Conservation (phyloP, 1,140 invertebrate genomes). For the Philopotamus ludificatus region DNA sequence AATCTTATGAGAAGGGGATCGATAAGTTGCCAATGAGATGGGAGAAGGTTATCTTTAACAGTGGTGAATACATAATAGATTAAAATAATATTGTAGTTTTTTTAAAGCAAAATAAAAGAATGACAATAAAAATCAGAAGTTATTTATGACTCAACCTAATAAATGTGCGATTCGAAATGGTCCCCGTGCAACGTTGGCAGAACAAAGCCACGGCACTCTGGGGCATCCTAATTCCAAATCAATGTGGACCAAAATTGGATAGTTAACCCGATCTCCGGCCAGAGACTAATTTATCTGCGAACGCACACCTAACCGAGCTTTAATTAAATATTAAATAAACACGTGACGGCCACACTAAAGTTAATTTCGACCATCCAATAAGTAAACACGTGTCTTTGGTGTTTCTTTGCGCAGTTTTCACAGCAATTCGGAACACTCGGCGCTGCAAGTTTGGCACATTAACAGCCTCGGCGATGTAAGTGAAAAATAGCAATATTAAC, state of each 20-base stretch:
- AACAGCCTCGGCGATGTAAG: conserved; percentile 3
- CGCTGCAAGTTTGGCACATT: conserved; percentile 10
- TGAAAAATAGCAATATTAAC: conserved; percentile 20
- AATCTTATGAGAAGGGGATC: no score
- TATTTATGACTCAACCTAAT: no score
- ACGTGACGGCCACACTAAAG: not conserved
- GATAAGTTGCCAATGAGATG: no score
- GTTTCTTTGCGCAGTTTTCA: not conserved
- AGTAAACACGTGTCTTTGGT: not conserved
- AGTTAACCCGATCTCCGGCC: conserved; percentile 18
- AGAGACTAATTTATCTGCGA: conserved; percentile 33
- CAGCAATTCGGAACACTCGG: conserved; percentile 9
- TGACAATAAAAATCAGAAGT: no score
- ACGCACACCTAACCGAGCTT: conserved; percentile 25
- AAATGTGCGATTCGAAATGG: no score
- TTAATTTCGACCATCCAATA: not conserved
- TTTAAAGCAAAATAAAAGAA: no score
- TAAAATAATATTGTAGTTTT: no score
- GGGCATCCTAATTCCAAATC: conserved; percentile 29
- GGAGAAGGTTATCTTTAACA: no score
- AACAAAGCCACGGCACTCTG: conserved; percentile 23
- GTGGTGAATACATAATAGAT: no score
- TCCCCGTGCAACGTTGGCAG: conserved; percentile 1
- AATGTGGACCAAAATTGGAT: conserved; percentile 29
- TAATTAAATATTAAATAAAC: no score